Evolutionary conservation across 1,140 invertebrate genomes (phyloP).

Genomic region (Colletes latitarsis): DNA sequence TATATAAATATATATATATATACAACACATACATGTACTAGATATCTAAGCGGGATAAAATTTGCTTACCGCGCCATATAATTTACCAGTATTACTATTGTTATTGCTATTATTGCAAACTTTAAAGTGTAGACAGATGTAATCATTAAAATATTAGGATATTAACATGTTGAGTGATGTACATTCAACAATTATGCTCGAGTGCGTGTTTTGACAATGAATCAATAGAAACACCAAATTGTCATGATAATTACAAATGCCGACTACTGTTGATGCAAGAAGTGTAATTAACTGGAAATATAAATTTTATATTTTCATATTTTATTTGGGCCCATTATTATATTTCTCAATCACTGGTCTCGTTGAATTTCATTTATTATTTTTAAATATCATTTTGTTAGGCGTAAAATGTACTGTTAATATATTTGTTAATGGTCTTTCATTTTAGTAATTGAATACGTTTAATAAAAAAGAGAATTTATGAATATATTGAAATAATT

Average conservation of each 20-base stretch:
- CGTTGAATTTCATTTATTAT: conserved; percentile 11
- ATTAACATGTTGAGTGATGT: conserved; percentile 47
- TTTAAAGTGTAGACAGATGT: conserved; percentile 57
- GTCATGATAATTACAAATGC: conserved; percentile 4
- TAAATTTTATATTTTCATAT: conserved; percentile 38
- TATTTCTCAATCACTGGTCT: not conserved
- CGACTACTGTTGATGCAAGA: conserved; percentile 1
- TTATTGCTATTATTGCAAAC: conserved; percentile 68
- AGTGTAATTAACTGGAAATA: conserved; percentile 10
- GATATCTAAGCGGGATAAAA: conserved; percentile 56
- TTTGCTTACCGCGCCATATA: conserved; percentile 76
- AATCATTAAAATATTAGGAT: conserved; percentile 57
- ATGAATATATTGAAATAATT: conserved; percentile 6
- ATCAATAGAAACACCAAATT: conserved; percentile 42
- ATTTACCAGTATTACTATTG: conserved; percentile 80
- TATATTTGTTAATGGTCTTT: not conserved
- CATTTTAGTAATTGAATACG: conserved; percentile 1
- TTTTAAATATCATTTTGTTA: not conserved
- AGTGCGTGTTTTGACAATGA: conserved; percentile 19
- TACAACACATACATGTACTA: conserved; percentile 34
- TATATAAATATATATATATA: conserved; percentile 40
- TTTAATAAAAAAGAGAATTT: conserved; percentile 1
- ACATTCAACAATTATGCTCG: conserved; percentile 23
- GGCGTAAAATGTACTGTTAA: not conserved
- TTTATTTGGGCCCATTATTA: conserved; percentile 19